Conservation (phyloP, 1,140 invertebrate species). For the Lepidurus couesii region DNA sequence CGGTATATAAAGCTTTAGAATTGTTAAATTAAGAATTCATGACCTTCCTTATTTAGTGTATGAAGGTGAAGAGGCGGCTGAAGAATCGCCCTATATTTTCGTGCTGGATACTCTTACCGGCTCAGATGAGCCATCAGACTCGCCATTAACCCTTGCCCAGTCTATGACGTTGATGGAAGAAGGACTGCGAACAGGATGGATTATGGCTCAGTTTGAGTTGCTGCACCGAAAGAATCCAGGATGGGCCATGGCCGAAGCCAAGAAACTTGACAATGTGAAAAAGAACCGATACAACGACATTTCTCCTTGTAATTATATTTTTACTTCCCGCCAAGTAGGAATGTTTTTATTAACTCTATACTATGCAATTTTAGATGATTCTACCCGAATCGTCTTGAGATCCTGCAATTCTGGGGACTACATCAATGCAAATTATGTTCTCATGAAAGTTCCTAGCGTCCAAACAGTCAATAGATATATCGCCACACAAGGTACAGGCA, state of each 20-base stretch:
- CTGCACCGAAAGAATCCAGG: slow-evolving; percentile 85
- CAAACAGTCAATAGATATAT: slow-evolving; percentile 94
- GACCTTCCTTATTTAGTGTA: slow-evolving; percentile 46
- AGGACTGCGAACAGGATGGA: slow-evolving; percentile 81
- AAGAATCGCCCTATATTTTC: slow-evolving; percentile 68
- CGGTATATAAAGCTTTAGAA: slow-evolving; percentile 26
- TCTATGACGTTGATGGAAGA: slow-evolving; percentile 86
- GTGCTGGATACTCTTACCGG: slow-evolving; percentile 61
- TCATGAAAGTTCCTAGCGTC: slow-evolving; percentile 92
- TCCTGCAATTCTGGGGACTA: slow-evolving; percentile 76
- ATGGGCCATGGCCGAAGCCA: slow-evolving; percentile 69
- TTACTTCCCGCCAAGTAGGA: not conserved
- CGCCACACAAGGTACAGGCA: slow-evolving; percentile 71
- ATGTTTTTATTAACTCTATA: not conserved
- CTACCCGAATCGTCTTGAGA: slow-evolving; percentile 79
- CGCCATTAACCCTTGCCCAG: slow-evolving; percentile 62
- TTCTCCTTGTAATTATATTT: slow-evolving; percentile 77
- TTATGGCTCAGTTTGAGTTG: slow-evolving; percentile 86
- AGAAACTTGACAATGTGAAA: slow-evolving; percentile 70
- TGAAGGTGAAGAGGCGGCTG: slow-evolving; percentile 52
- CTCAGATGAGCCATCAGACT: slow-evolving; percentile 47
- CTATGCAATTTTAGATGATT: slow-evolving; percentile 68
- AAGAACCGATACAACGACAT: slow-evolving; percentile 98
- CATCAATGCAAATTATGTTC: slow-evolving; percentile 96
- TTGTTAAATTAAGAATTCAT: slow-evolving; percentile 27